phyloP scores from a whole-genome alignment of 2,797 vertebrate genomes.

The Salmo trutta region DNA sequence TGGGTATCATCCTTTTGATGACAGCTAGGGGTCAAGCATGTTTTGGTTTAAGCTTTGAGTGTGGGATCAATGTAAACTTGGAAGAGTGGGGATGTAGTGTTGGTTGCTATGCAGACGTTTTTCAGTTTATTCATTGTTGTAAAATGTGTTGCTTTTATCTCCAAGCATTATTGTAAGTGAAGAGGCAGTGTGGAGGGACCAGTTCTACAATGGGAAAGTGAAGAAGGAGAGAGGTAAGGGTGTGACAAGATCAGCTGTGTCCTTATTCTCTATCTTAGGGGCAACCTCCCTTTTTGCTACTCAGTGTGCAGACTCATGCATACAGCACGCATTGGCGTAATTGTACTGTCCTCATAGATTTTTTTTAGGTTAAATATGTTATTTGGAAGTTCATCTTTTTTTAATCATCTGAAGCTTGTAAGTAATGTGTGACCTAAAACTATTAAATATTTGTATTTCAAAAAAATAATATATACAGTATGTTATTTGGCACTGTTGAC shows the following conservation, averaged over 20 bases:
- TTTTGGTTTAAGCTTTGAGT: slow-evolving; percentile 4
- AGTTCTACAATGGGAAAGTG: slow-evolving; percentile 80
- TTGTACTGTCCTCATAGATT: background rate
- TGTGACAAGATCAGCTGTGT: background rate
- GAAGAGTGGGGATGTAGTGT: slow-evolving; percentile 13
- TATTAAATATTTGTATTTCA: too few species aligned
- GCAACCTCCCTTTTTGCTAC: background rate
- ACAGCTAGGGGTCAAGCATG: background rate
- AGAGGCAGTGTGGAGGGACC: slow-evolving; percentile 80
- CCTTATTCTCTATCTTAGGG: background rate
- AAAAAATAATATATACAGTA: background rate
- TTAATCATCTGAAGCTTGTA: too few species aligned
- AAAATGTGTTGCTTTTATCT: slow-evolving; percentile 30
- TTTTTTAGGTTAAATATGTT: too few species aligned
- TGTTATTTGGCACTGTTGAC: background rate
- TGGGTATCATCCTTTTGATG: slow-evolving; percentile 12
- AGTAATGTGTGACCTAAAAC: too few species aligned
- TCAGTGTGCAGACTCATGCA: background rate
- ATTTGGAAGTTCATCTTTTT: too few species aligned
- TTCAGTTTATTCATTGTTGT: background rate
- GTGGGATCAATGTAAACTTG: background rate
- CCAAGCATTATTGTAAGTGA: slow-evolving; percentile 82
- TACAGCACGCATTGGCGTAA: background rate
- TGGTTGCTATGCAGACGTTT: slow-evolving; percentile 10
- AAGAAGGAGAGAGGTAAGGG: slow-evolving; percentile 79